Evolutionary conservation across 2,113 vertebrate genomes (phyloP).

Genomic region (Okapia johnstoni): DNA sequence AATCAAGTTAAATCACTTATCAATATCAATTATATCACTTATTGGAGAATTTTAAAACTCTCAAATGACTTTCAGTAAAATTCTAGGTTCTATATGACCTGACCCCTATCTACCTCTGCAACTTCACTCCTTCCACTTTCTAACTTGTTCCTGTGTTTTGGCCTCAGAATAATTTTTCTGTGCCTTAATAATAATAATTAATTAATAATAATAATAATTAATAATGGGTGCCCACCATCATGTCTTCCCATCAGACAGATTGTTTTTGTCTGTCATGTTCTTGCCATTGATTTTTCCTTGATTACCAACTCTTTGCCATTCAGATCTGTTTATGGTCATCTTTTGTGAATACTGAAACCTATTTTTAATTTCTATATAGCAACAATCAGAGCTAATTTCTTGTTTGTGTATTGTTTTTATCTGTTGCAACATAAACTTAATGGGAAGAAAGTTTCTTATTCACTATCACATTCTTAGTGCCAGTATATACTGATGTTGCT

Average conservation of each 20-base stretch:
- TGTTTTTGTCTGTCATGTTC: not conserved
- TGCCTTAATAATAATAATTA: not conserved
- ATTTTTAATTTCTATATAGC: not conserved
- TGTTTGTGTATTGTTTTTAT: not conserved
- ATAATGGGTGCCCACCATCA: fast-evolving
- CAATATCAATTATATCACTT: not conserved
- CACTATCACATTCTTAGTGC: not conserved
- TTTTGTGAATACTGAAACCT: not conserved
- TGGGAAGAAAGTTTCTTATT: not conserved
- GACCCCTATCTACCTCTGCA: not conserved
- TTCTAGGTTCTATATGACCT: not conserved
- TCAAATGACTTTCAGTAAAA: not conserved
- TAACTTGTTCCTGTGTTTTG: not conserved
- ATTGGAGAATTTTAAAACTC: not conserved
- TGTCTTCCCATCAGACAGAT: not conserved
- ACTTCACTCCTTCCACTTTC: not conserved
- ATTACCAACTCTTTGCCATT: not conserved
- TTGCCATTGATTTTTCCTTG: not conserved
- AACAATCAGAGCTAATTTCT: not conserved
- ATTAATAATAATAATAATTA: no score
- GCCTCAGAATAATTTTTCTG: not conserved
- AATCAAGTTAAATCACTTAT: not conserved
- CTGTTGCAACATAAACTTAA: not conserved
- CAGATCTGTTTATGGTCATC: not conserved
- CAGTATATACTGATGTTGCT: not conserved